phyloP scores from a whole-genome alignment of 2,797 vertebrate genomes.

The Acropternis orthonyx region DNA sequence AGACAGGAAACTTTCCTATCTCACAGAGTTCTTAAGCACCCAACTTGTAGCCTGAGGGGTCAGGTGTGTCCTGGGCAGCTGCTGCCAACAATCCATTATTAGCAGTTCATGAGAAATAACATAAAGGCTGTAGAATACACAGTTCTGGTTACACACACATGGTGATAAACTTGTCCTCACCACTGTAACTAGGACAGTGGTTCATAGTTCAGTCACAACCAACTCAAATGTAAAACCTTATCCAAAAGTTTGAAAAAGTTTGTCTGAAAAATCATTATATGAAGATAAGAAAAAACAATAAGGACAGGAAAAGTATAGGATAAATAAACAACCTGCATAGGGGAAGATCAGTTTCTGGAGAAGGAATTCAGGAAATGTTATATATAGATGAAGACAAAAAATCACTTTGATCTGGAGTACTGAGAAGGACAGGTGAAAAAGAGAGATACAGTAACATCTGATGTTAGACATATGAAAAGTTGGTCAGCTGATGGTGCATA shows the following conservation, averaged over 20 bases:
- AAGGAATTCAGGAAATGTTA: neutral
- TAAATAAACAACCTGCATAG: neutral
- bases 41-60: too few relatives aligned
- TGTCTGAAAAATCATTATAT: neutral
- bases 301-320: neutral
- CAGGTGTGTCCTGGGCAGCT: too few relatives aligned
- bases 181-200: too few relatives aligned
- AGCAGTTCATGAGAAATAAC: too few relatives aligned
- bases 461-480: neutral
- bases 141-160: too few relatives aligned
- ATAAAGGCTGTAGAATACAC: too few relatives aligned
- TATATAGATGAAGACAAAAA: neutral
- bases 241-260: neutral
- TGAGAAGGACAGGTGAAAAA: neutral
- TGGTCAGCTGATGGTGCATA: neutral
- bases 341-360: neutral
- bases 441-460: neutral
- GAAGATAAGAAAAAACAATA: neutral
- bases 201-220: neutral
- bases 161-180: too few relatives aligned
- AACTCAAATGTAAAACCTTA: neutral
- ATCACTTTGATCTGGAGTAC: neutral
- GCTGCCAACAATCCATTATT: too few relatives aligned
- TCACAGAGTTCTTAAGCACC: too few relatives aligned
- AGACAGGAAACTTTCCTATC: too few relatives aligned